Percentiles rank a stretch among this genome's conserved stretches.
Conservation (phyloP, 2,888 invertebrate species). For the Tethea ocularis region DNA sequence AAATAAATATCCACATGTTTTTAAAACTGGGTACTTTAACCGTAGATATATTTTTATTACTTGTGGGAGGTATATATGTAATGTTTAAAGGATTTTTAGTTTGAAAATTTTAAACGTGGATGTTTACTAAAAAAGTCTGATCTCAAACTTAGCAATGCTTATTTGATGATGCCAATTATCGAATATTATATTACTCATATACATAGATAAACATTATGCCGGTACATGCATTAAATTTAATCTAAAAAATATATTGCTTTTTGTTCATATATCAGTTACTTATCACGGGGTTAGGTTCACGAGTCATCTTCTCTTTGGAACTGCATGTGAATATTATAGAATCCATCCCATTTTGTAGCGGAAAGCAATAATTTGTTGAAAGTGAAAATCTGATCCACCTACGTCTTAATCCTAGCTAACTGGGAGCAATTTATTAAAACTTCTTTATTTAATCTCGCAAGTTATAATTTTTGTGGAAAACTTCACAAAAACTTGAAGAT, state of each 20-base stretch:
- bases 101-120: too few relatives aligned
- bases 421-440: constrained; percentile 78
- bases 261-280: too few relatives aligned
- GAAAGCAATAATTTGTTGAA: constrained; percentile 19
- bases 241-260: too few relatives aligned
- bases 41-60: background rate
- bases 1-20: background rate
- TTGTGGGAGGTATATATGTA: background rate
- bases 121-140: too few relatives aligned
- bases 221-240: too few relatives aligned
- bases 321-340: background rate
- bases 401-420: constrained; percentile 67
- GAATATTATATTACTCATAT: too few relatives aligned
- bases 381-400: constrained; percentile 57
- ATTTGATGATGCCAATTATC: too few relatives aligned
- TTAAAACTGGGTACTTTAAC: background rate
- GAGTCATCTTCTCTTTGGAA: background rate
- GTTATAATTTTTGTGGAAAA: constrained; percentile 80
- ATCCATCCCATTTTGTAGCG: background rate
- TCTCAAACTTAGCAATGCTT: too few relatives aligned
- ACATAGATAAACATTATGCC: too few relatives aligned
- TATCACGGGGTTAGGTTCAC: too few relatives aligned
- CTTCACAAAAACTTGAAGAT: constrained; percentile 76
- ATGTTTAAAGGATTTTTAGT: too few relatives aligned
- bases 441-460: constrained; percentile 78